A percentile compares a stretch with the other conserved stretches of the same genome.
phyloP scores from a whole-genome alignment of 2,888 invertebrate species.

The Andrena flavipes region DNA sequence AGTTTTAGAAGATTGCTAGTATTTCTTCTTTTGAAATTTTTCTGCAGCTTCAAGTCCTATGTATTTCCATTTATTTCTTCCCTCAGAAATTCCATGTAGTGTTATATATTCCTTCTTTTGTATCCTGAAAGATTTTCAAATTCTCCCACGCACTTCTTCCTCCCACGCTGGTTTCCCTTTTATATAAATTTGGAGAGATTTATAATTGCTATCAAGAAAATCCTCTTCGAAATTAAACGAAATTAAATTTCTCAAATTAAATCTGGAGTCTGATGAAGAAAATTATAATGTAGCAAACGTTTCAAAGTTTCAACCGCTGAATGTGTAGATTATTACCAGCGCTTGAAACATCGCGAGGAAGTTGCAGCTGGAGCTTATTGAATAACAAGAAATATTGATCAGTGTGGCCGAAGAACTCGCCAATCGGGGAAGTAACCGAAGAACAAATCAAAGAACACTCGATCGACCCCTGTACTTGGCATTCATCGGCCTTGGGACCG shows the following conservation, averaged over 20 bases:
- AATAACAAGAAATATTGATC: not conserved
- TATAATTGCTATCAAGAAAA: too few species aligned
- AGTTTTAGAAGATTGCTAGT: not conserved
- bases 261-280: too few species aligned
- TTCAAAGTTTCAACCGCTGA: not conserved
- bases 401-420: not conserved
- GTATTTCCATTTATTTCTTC: not conserved
- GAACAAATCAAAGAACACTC: constrained; percentile 7
- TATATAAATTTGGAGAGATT: too few species aligned
- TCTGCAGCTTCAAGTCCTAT: not conserved
- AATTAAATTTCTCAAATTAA: too few species aligned
- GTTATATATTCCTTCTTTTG: not conserved
- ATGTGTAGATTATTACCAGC: not conserved
- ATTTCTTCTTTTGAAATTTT: not conserved
- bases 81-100: not conserved
- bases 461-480: constrained; percentile 53
- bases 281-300: not conserved
- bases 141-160: too few species aligned
- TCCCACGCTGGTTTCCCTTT: too few species aligned
- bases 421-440: constrained; percentile 19
- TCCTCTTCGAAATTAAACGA: too few species aligned
- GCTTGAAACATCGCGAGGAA: not conserved
- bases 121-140: not conserved
- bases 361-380: not conserved
- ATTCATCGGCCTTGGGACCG: constrained; percentile 36